Conservation (phyloP, 1,140 invertebrate species). For the Drosophila saltans region DNA sequence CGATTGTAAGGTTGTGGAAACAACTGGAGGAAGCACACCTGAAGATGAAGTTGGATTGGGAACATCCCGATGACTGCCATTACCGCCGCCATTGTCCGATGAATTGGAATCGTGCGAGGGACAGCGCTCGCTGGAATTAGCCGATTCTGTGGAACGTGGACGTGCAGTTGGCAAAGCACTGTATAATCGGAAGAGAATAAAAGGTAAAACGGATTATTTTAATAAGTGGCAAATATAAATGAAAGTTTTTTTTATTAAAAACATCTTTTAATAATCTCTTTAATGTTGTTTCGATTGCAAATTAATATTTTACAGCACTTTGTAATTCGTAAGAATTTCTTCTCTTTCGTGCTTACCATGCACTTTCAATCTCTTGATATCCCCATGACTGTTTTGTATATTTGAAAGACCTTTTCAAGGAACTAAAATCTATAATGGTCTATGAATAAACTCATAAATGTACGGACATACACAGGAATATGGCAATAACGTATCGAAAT, state of each 20-base stretch:
- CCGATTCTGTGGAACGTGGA: conserved; percentile 90
- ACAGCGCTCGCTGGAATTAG: conserved; percentile 87
- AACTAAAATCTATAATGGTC: background rate
- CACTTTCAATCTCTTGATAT: background rate
- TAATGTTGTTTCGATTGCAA: too few relatives aligned
- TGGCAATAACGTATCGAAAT: conserved; percentile 53
- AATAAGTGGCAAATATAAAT: background rate
- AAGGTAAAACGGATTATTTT: background rate
- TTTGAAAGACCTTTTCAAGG: too few relatives aligned
- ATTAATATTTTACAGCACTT: too few relatives aligned
- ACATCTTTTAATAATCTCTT: too few relatives aligned
- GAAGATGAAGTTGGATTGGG: conserved; percentile 75
- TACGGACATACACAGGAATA: conserved; percentile 31
- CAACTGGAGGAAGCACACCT: conserved; percentile 76
- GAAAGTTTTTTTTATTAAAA: too few relatives aligned
- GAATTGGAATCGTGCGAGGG: conserved; percentile 88
- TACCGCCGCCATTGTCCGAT: conserved; percentile 84
- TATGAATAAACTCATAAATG: background rate
- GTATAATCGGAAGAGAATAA: conserved; percentile 83
- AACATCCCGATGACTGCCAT: conserved; percentile 41
- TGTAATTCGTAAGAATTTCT: too few relatives aligned
- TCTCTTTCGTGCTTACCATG: too few relatives aligned
- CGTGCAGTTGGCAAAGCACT: conserved; percentile 90
- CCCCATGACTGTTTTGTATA: too few relatives aligned
- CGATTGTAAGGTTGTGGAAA: conserved; percentile 83